Conservation (phyloP, 2,888 invertebrate species). For the Muschampia staudingeri region DNA sequence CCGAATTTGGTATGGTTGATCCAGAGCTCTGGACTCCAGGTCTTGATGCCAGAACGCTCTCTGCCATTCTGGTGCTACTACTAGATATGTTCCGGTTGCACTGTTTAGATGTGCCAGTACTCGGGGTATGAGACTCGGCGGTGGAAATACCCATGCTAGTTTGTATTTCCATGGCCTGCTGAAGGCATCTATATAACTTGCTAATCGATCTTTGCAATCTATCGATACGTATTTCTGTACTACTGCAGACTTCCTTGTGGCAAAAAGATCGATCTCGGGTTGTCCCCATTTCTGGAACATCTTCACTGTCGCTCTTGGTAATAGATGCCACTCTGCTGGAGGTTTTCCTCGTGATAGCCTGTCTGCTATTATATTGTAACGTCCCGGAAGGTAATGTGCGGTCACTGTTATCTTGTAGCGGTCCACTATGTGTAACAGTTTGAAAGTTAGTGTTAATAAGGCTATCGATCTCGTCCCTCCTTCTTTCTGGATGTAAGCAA, state of each 20-base stretch:
- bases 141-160: neutral
- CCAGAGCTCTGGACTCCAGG: neutral
- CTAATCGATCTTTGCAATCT: neutral
- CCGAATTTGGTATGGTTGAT: neutral
- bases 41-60: neutral
- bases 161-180: neutral
- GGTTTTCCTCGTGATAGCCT: conserved; percentile 17
- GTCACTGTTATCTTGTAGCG: neutral
- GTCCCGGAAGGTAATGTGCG: neutral
- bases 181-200: neutral
- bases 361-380: neutral
- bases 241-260: neutral
- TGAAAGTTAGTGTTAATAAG: neutral
- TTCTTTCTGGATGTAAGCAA: neutral
- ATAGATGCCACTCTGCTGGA: conserved; percentile 15
- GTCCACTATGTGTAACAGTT: neutral
- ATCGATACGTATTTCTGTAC: neutral
- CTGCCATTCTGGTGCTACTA: neutral
- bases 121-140: neutral
- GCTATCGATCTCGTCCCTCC: neutral
- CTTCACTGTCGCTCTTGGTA: conserved; percentile 5
- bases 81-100: neutral
- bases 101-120: neutral
- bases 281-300: neutral
- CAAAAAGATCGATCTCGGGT: neutral